phyloP scores from a whole-genome alignment of 1,140 invertebrate species.

The Euborellia annulipes region DNA sequence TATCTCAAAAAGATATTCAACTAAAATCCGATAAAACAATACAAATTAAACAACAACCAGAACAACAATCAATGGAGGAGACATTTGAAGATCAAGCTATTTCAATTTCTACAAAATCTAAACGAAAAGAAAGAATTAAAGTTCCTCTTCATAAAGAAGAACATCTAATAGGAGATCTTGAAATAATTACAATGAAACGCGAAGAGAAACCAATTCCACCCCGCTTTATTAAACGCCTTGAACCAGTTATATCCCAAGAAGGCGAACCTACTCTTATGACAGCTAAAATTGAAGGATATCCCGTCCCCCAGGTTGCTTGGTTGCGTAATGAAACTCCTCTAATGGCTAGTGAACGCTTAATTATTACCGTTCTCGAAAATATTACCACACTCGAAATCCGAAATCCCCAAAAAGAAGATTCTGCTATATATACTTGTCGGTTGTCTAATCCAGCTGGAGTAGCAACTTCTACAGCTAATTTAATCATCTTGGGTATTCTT shows the following conservation, averaged over 20 bases:
- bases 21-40: no score
- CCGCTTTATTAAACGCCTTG: slow-evolving; percentile 48
- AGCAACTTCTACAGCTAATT: slow-evolving; percentile 57
- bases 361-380: slow-evolving; percentile 38
- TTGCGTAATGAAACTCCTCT: slow-evolving; percentile 56
- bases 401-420: slow-evolving; percentile 45
- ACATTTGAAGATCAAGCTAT: background rate
- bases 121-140: slow-evolving; percentile 24
- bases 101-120: slow-evolving; percentile 3
- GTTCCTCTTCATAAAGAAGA: slow-evolving; percentile 29
- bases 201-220: slow-evolving; percentile 40
- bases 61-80: background rate
- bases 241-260: slow-evolving; percentile 43
- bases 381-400: slow-evolving; percentile 48
- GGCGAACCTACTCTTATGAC: slow-evolving; percentile 43
- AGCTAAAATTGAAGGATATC: slow-evolving; percentile 49
- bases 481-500: slow-evolving; percentile 46
- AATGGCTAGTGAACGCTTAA: slow-evolving; percentile 40
- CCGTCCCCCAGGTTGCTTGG: slow-evolving; percentile 57
- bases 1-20: no score
- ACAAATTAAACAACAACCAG: background rate
- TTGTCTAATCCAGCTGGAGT: slow-evolving; percentile 61
- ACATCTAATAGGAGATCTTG: slow-evolving; percentile 33
- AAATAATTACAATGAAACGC: slow-evolving; percentile 31
- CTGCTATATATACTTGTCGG: slow-evolving; percentile 62